Conservation (phyloP, 2,888 invertebrate species). For the Plemyria rubiginata region DNA sequence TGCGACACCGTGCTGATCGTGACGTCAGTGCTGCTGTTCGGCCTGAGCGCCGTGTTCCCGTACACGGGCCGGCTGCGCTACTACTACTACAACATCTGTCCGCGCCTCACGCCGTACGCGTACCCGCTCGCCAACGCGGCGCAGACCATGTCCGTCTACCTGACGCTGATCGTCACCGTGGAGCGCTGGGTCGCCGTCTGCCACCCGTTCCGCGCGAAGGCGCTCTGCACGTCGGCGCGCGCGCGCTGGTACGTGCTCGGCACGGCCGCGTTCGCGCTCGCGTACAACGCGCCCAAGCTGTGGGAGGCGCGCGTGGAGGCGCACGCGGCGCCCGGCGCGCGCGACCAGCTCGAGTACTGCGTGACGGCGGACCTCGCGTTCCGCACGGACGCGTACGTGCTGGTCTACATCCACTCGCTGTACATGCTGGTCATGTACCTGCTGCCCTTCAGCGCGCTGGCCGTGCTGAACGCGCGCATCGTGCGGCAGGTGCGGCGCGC, state of each 20-base stretch:
- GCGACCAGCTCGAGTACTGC: slow-evolving; percentile 87
- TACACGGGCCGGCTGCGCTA: slow-evolving; percentile 91
- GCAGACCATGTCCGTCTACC: slow-evolving; percentile 97
- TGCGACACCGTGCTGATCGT: slow-evolving; percentile 96
- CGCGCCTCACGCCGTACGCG: slow-evolving; percentile 91
- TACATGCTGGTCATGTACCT: slow-evolving; percentile 97
- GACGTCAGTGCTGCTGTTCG: slow-evolving; percentile 94
- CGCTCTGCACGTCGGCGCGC: slow-evolving; percentile 95
- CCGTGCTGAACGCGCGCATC: slow-evolving; percentile 95
- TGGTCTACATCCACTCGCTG: slow-evolving; percentile 96
- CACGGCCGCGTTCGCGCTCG: slow-evolving; percentile 91
- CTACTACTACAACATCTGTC: slow-evolving; percentile 92
- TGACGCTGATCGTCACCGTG: slow-evolving; percentile 94
- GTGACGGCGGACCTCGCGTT: slow-evolving; percentile 88
- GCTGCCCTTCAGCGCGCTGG: slow-evolving; percentile 94
- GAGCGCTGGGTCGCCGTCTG: slow-evolving; percentile 98
- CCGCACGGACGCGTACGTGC: slow-evolving; percentile 89
- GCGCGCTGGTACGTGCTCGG: slow-evolving; percentile 92
- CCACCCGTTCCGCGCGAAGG: slow-evolving; percentile 94
- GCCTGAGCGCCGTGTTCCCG: slow-evolving; percentile 93
- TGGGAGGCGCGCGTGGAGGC: slow-evolving; percentile 87
- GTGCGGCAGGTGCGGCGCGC: slow-evolving; percentile 95
- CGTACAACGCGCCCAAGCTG: slow-evolving; percentile 94
- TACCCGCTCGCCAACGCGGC: slow-evolving; percentile 94
- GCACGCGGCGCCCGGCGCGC: slow-evolving; percentile 69